Conservation (phyloP, 1,140 invertebrate genomes). For the Drosophila nigrodunni region DNA sequence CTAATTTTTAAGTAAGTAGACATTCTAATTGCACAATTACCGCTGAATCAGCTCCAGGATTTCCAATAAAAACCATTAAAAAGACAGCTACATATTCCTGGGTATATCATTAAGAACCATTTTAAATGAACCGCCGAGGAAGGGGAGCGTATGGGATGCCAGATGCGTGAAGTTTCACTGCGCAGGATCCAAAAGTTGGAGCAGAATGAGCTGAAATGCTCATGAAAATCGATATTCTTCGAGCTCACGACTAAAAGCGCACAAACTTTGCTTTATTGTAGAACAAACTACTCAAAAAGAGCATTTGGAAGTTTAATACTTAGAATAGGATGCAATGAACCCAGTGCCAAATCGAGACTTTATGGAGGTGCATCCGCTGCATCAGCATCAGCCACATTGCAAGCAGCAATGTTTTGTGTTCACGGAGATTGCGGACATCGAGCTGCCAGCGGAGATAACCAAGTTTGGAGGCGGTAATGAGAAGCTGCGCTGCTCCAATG, state of each 20-base stretch:
- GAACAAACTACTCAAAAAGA: background rate
- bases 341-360: constrained; percentile 80
- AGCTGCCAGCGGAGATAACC: constrained; percentile 81
- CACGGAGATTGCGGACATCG: constrained; percentile 83
- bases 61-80: background rate
- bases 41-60: background rate
- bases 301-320: background rate
- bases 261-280: constrained; percentile 4
- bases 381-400: constrained; percentile 82
- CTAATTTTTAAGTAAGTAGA: background rate
- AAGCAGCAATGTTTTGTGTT: constrained; percentile 84
- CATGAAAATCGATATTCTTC: constrained; percentile 45
- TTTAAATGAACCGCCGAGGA: background rate
- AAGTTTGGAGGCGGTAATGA: constrained; percentile 77
- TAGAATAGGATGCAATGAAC: constrained; percentile 69
- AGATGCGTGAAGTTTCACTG: constrained; percentile 7
- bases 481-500: constrained; percentile 74
- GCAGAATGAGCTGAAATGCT: background rate
- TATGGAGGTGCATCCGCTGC: constrained; percentile 79
- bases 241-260: constrained; percentile 3
- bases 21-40: background rate
- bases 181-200: constrained; percentile 25
- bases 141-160: constrained; percentile 8
- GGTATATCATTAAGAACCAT: background rate
- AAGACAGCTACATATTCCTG: background rate